phyloP scores from a whole-genome alignment of 2,888 invertebrate genomes.

The Aplocera efformata region DNA sequence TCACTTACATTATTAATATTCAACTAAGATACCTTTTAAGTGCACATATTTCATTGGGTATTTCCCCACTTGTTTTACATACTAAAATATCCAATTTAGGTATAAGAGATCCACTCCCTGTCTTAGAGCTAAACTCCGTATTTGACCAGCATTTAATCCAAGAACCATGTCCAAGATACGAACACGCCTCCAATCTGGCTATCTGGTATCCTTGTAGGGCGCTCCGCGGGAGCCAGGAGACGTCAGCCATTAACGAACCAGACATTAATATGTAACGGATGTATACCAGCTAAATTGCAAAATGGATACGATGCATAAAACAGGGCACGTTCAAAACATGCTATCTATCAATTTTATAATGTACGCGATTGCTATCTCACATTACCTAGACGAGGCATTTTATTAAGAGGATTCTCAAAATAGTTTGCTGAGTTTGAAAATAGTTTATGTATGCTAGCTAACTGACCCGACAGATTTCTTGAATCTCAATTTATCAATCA shows the following conservation, averaged over 20 bases:
- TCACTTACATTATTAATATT: too few relatives aligned
- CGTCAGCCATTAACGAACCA: constrained; percentile 20
- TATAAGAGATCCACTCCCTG: too few relatives aligned
- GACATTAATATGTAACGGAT: constrained; percentile 21
- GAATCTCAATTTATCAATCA: too few relatives aligned
- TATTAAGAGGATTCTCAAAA: too few relatives aligned
- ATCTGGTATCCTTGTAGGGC: constrained; percentile 17
- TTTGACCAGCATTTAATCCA: constrained; percentile 15
- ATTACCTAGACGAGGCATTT: not conserved
- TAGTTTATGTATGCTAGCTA: constrained; percentile 13
- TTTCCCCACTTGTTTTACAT: too few relatives aligned
- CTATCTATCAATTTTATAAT: not conserved
- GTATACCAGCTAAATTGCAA: constrained; percentile 17
- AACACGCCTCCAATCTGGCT: constrained; percentile 17
- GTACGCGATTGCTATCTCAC: not conserved
- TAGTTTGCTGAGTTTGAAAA: not conserved
- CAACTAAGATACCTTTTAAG: too few relatives aligned
- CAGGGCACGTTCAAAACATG: constrained; percentile 12
- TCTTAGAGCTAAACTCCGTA: constrained; percentile 6
- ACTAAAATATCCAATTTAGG: too few relatives aligned
- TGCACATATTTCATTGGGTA: too few relatives aligned
- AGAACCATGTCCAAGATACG: constrained; percentile 20
- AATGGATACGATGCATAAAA: constrained; percentile 18
- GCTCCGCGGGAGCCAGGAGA: constrained; percentile 13
- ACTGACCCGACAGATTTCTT: too few relatives aligned